These are phyloP conservation scores for Solenodon paradoxus DNA, from an alignment of 2,113 vertebrate species.

Conservation along the genomic window DNA sequence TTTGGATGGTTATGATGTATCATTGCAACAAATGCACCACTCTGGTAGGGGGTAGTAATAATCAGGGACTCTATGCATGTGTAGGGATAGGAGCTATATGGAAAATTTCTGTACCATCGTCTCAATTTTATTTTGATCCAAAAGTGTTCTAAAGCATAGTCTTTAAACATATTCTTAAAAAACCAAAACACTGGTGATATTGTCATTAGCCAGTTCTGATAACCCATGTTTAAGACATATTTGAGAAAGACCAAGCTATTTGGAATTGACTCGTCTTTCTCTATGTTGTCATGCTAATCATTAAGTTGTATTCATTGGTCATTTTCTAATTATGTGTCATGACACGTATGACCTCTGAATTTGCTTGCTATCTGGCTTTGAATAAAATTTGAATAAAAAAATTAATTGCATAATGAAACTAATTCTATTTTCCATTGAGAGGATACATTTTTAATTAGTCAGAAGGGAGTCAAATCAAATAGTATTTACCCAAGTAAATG, in stretches of 20 bases:
- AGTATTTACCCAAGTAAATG: constrained; percentile 62
- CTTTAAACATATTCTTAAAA: background rate
- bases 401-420: constrained; percentile 57
- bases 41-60: background rate
- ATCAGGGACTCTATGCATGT: background rate
- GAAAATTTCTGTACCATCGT: background rate
- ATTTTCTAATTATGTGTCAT: constrained; percentile 52
- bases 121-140: background rate
- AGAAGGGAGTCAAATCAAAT: constrained; percentile 59
- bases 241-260: constrained; percentile 13
- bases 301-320: constrained; percentile 17
- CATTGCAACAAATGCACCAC: background rate
- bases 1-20: background rate
- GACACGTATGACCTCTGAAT: constrained; percentile 38
- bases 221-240: background rate
- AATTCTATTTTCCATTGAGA: constrained; percentile 66
- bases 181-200: background rate
- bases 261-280: constrained; percentile 5
- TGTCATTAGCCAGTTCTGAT: background rate
- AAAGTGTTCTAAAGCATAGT: background rate
- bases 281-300: background rate
- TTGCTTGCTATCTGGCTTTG: constrained; percentile 49
- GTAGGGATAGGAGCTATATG: no score
- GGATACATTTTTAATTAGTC: constrained; percentile 72
- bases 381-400: constrained; percentile 67